Evolutionary conservation across 2,888 invertebrate species (phyloP).

Genomic region (Calameuta idolon): DNA sequence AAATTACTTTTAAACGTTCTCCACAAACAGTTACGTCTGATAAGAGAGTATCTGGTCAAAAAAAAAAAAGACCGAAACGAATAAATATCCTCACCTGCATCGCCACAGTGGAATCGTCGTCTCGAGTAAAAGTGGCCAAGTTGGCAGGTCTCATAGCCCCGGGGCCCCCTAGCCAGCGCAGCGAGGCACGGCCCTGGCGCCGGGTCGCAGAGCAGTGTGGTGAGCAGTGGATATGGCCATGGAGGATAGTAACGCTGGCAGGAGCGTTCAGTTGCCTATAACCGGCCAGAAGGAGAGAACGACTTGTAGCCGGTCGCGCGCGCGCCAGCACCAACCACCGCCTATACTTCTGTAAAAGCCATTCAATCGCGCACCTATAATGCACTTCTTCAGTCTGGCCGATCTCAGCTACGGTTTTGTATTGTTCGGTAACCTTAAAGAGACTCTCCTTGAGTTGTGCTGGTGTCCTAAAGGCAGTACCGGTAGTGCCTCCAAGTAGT

Average conservation of each 20-base stretch:
- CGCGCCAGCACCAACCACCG: slow-evolving; percentile 27
- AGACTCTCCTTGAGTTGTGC: not conserved
- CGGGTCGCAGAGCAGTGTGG: slow-evolving; percentile 45
- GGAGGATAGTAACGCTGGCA: slow-evolving; percentile 52
- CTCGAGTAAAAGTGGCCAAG: not conserved
- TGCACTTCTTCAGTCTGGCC: slow-evolving; percentile 43
- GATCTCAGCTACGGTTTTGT: not conserved
- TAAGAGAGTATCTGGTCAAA: not conserved
- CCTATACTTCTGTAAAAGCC: slow-evolving; percentile 22
- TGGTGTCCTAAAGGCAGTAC: slow-evolving; percentile 1
- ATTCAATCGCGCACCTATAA: slow-evolving; percentile 36
- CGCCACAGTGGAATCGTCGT: not conserved
- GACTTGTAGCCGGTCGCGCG: slow-evolving; percentile 29
- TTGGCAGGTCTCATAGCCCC: not conserved
- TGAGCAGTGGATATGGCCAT: slow-evolving; percentile 47
- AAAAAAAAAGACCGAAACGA: not conserved
- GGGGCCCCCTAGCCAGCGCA: not conserved
- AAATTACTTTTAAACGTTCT: not conserved
- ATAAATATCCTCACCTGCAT: not conserved
- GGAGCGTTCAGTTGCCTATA: slow-evolving; percentile 58
- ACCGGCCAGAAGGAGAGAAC: slow-evolving; percentile 54
- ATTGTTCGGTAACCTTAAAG: slow-evolving; percentile 4
- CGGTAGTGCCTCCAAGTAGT: slow-evolving; percentile 3
- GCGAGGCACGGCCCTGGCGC: slow-evolving; percentile 34
- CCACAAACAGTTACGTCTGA: not conserved